These are phyloP conservation scores for Thermophis baileyi DNA, from an alignment of 2,113 vertebrate genomes.

Conservation along the genomic window DNA sequence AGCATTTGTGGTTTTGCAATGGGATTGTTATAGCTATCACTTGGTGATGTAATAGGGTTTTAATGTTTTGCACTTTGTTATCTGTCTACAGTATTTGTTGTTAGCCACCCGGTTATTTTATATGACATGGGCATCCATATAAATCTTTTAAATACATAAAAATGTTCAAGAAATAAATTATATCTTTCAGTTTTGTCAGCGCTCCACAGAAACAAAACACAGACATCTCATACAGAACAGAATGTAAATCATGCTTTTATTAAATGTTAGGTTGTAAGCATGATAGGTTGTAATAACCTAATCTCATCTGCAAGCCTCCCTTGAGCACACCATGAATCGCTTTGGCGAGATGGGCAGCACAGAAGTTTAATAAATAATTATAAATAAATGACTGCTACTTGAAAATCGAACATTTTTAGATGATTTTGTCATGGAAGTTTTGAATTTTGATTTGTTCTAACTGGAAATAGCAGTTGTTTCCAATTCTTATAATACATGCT, in stretches of 20 bases:
- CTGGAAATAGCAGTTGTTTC: not conserved
- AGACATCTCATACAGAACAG: not conserved
- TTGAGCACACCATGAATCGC: not conserved
- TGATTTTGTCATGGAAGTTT: not conserved
- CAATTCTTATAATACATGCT: not conserved
- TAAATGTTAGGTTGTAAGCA: not conserved
- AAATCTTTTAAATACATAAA: not conserved
- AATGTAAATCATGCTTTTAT: not conserved
- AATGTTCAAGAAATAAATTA: not conserved
- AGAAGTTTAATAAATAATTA: not conserved
- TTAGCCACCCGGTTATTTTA: not conserved
- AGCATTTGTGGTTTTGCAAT: not conserved
- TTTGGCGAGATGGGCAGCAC: not conserved
- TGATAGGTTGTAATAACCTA: not conserved
- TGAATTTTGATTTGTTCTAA: not conserved
- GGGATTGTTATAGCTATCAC: not conserved
- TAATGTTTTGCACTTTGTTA: not conserved
- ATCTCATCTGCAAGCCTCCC: not conserved
- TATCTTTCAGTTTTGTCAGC: not conserved
- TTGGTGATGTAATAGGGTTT: not conserved
- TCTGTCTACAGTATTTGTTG: not conserved
- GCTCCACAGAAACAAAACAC: not conserved
- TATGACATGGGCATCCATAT: not conserved
- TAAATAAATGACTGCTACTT: not conserved
- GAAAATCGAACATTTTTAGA: not conserved